Conservation (phyloP, 64 coral and sea anemone species). For the Pocillopora verrucosa region DNA sequence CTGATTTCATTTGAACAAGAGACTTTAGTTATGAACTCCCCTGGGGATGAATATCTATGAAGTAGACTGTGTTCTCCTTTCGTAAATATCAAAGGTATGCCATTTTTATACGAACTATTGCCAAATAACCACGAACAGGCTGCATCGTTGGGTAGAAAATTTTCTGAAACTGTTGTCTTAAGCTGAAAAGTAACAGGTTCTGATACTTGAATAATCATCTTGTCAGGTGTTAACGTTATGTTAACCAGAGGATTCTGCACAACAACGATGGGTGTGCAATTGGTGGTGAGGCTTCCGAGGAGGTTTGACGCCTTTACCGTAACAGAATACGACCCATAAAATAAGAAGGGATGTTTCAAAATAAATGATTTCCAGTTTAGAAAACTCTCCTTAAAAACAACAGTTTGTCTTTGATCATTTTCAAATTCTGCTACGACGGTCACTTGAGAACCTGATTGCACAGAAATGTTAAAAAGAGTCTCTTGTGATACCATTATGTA, state of each 20-base stretch:
- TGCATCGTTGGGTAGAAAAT: neutral
- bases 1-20: slow-evolving; percentile 26
- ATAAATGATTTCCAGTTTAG: neutral
- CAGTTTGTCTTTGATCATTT: neutral
- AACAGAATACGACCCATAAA: neutral
- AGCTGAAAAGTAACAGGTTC: neutral
- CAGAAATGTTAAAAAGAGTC: slow-evolving; percentile 3
- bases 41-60: slow-evolving; percentile 3
- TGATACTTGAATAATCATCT: neutral
- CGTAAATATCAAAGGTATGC: neutral
- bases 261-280: neutral
- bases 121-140: slow-evolving; percentile 9
- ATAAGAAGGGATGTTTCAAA: neutral
- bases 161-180: neutral
- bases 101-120: neutral
- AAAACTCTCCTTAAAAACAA: neutral
- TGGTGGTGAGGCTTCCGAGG: neutral
- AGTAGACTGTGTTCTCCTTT: neutral
- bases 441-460: slow-evolving; percentile 13
- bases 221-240: neutral
- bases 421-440: neutral
- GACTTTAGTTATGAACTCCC: neutral
- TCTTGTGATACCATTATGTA: neutral
- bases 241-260: slow-evolving; percentile 31
- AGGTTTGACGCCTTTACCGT: neutral